Evolutionary conservation across 2,113 vertebrate species (phyloP), one percentile per base, ranked within the genome.

Genomic region (Origma solitaria): DNA sequence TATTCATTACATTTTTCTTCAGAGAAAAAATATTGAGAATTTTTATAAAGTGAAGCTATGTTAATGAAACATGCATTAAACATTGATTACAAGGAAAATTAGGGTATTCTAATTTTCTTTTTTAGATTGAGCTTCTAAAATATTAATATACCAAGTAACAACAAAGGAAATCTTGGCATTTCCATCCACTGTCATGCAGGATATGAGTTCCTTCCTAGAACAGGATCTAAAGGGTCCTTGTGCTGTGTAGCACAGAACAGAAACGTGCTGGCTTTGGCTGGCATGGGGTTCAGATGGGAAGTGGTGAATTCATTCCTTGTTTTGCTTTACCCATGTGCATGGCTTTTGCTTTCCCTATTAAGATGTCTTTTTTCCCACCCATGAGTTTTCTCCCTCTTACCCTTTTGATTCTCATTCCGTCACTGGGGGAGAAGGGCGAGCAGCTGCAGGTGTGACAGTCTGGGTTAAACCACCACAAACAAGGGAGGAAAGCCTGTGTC

Each of bases 351-450:
- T 62, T 53, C 18, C 21, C 23, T 53, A 28, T 47, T 60, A 14
- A 47, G 66, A 5, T 60, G n/a, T 27, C 33, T 72, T 79, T 53
- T 35, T 10, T 38, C 16, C 40, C 35, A 35, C 5, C 7, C n/a
- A 19, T 8, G 58, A 10, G 10, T 21, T n/a, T 70, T 64, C 30
- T 64, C 40, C 35, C 24, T 25, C 35, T 22, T 19, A 15, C 21
- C 16, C 49, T 57, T 72, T 22, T 17, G 6, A 5, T 27, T 19
- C 31, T 19, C 37, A 42, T 19, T 17, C 42, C 0, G 0, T 40
- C 40, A 31, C 57, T 28, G 31, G 14, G 16, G 40, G 13, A 25
- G 7, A 25, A 31, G 14, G 42, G 57, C 31, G 28, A 57, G 71
- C 22, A 18, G 24, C 4, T 57, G 17, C 27, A 49, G 25, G 50